Conservation (phyloP, 2,888 invertebrate species). For the Trypoxylon attenuatum region DNA sequence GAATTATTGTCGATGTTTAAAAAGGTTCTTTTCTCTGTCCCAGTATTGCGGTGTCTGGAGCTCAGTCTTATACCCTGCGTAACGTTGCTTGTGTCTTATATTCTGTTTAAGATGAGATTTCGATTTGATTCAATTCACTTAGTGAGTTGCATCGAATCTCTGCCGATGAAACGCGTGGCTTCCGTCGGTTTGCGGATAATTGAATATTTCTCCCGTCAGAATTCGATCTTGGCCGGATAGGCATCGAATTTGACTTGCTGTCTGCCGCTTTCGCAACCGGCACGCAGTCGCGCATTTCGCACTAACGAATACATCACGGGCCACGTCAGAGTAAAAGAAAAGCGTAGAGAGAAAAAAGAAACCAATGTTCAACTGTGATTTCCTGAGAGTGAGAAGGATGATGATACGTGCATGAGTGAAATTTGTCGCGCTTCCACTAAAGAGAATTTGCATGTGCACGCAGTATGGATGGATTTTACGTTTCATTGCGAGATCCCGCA, state of each 20-base stretch:
- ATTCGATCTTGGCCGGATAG: constrained; percentile 6
- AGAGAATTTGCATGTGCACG: constrained; percentile 34
- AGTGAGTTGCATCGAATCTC: background rate
- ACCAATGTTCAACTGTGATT: constrained; percentile 60
- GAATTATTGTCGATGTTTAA: constrained; percentile 30
- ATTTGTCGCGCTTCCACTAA: constrained; percentile 38
- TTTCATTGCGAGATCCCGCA: constrained; percentile 36
- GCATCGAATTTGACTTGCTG: constrained; percentile 8
- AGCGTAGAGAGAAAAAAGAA: constrained; percentile 44
- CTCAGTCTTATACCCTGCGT: constrained; percentile 13
- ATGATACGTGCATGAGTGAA: constrained; percentile 32
- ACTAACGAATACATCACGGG: constrained; percentile 44
- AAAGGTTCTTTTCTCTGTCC: constrained; percentile 4
- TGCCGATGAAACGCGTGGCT: background rate
- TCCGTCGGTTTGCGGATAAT: background rate
- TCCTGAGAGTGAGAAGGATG: constrained; percentile 52
- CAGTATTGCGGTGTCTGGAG: constrained; percentile 3
- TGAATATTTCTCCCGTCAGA: constrained; percentile 6
- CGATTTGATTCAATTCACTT: background rate
- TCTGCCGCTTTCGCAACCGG: constrained; percentile 1
- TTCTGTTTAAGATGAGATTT: background rate
- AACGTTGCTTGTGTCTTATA: no score
- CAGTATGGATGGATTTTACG: constrained; percentile 36
- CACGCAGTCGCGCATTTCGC: constrained; percentile 22
- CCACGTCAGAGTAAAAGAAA: no score